A percentile compares a stretch with the other conserved stretches of the same genome.
Evolutionary conservation across 2,888 invertebrate genomes (phyloP).

Genomic region (Protonemura montana): DNA sequence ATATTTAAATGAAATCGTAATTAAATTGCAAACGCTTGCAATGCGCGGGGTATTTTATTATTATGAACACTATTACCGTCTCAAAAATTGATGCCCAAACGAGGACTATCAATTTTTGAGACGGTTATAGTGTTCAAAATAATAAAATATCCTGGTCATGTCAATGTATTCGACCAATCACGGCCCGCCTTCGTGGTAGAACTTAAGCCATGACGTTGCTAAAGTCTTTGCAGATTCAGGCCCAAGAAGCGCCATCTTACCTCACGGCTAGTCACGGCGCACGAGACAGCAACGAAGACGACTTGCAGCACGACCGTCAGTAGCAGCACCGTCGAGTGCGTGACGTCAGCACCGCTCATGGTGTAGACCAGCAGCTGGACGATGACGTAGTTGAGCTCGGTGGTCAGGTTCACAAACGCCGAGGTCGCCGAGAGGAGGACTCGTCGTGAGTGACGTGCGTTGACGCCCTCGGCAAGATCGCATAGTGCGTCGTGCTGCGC

Average conservation of each 20-base stretch:
- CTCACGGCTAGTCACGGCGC: constrained; percentile 19
- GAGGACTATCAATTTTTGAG: no score
- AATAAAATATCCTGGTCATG: no score
- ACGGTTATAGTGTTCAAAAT: no score
- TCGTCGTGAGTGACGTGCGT: background rate
- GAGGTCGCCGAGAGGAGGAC: background rate
- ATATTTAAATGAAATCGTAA: no score
- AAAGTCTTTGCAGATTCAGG: no score
- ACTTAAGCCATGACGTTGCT: no score
- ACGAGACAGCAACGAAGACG: background rate
- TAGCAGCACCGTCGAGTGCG: constrained; percentile 1
- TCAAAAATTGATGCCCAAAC: no score
- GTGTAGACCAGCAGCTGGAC: background rate
- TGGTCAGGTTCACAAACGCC: background rate
- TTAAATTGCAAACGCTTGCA: no score
- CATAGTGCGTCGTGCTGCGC: background rate
- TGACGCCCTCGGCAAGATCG: background rate
- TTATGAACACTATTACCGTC: no score
- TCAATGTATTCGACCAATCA: no score
- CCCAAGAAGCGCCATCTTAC: background rate
- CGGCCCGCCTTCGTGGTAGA: no score
- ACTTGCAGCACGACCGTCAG: constrained; percentile 5
- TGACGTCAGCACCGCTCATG: background rate
- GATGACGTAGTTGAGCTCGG: constrained; percentile 20
- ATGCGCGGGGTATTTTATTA: no score